A percentile compares a stretch with the other conserved stretches of the same genome.
These are phyloP conservation scores for Uloborus diversus DNA, from an alignment of 1,140 invertebrate species.

Conservation along the genomic window DNA sequence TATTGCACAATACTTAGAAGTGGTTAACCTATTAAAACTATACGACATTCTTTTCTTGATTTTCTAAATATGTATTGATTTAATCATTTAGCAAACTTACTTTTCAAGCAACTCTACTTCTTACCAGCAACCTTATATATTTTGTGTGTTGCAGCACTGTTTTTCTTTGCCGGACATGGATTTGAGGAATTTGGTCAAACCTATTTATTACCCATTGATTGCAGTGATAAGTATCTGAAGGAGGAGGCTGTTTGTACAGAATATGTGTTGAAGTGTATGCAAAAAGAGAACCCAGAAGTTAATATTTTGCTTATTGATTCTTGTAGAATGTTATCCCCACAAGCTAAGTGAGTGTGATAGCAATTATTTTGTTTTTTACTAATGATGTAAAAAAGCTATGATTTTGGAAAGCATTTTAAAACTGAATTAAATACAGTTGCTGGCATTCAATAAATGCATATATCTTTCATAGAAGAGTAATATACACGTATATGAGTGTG, in stretches of 20 bases:
- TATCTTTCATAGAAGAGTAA: not conserved
- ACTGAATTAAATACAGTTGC: not conserved
- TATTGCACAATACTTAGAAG: too few species aligned
- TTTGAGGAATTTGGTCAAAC: conserved; percentile 30
- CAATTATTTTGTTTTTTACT: not conserved
- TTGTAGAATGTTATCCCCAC: not conserved
- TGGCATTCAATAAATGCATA: not conserved
- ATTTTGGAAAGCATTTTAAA: too few species aligned
- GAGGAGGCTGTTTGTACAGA: conserved; percentile 20
- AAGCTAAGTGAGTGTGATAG: not conserved
- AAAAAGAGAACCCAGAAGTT: conserved; percentile 21
- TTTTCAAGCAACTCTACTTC: too few species aligned
- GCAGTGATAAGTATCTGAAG: not conserved
- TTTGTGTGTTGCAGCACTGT: conserved; percentile 1
- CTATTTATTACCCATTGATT: conserved; percentile 18
- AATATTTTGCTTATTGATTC: conserved; percentile 35
- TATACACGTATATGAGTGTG: too few species aligned
- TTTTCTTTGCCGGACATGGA: conserved; percentile 46
- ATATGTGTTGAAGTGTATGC: conserved; percentile 25
- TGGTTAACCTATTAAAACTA: too few species aligned
- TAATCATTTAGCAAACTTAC: too few species aligned
- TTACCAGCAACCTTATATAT: too few species aligned
- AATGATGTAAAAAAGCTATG: too few species aligned
- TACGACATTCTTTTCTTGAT: too few species aligned
- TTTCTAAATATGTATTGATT: too few species aligned